Percentiles rank a stretch among this genome's conserved stretches.
Conservation (phyloP, 2,113 vertebrate genomes). For the Gavia stellata region DNA sequence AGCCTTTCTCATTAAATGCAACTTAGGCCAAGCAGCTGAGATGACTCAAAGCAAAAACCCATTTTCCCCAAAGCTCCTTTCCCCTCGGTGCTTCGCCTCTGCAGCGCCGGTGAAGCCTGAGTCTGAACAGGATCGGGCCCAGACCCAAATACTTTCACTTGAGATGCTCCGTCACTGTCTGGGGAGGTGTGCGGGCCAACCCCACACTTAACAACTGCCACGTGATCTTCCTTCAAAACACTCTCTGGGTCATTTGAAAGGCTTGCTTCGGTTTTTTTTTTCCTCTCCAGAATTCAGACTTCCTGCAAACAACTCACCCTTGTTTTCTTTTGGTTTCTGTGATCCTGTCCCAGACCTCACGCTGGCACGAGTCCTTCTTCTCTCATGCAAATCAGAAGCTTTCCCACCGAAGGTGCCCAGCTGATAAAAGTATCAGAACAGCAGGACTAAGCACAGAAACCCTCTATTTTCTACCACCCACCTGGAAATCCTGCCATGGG, state of each 20-base stretch:
- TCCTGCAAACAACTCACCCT: background rate
- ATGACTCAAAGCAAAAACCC: background rate
- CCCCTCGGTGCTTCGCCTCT: background rate
- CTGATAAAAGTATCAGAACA: background rate
- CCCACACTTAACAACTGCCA: background rate
- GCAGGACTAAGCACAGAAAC: background rate
- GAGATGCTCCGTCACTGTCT: background rate
- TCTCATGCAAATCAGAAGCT: background rate
- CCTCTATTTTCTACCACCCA: background rate
- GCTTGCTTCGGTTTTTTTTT: background rate
- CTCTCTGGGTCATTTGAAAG: background rate
- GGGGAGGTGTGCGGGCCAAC: background rate
- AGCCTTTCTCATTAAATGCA: background rate
- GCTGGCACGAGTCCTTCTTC: background rate
- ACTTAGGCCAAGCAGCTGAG: background rate
- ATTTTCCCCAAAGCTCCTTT: background rate
- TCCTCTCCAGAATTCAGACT: background rate
- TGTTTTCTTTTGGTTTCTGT: background rate
- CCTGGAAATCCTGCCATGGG: background rate
- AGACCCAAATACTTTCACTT: background rate
- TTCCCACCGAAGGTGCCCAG: background rate
- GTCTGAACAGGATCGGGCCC: accelerated
- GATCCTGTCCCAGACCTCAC: background rate
- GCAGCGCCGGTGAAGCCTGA: background rate
- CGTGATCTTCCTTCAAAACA: background rate